Percentiles rank a stretch among this genome's conserved stretches.
phyloP scores from a whole-genome alignment of 2,797 vertebrate genomes.

The Catamblyrhynchus diadema region DNA sequence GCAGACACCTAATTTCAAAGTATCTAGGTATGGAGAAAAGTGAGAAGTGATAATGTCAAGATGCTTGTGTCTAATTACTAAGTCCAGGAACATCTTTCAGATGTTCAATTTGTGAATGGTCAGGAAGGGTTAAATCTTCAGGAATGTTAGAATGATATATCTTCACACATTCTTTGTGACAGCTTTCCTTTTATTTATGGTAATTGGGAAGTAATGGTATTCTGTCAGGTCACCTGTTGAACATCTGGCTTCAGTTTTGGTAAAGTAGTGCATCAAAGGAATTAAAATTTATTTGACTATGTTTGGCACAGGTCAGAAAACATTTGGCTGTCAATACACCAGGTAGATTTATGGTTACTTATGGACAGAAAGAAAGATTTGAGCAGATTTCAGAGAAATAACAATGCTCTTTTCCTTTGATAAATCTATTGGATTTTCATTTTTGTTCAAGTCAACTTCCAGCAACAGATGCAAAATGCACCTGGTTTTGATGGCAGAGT shows the following conservation, averaged over 20 bases:
- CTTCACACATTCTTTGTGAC: conserved; percentile 26
- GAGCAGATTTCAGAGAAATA: background rate
- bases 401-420: background rate
- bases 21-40: background rate
- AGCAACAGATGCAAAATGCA: background rate
- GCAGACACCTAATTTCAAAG: background rate
- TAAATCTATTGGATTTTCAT: background rate
- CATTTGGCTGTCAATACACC: conserved; percentile 8
- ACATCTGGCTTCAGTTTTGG: conserved; percentile 70
- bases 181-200: conserved; percentile 63
- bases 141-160: conserved; percentile 40
- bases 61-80: background rate
- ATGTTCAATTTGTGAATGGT: background rate
- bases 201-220: conserved; percentile 43
- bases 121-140: conserved; percentile 64
- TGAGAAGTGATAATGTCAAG: background rate
- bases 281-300: conserved; percentile 39
- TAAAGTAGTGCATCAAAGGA: conserved; percentile 29
- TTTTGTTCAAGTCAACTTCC: background rate
- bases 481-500: background rate
- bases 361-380: background rate
- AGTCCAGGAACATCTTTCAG: background rate
- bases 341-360: background rate
- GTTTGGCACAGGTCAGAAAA: conserved; percentile 38
- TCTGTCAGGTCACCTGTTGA: conserved; percentile 69